Evolutionary conservation across 2,113 vertebrate genomes (phyloP).

Genomic region (Phainopepla nitens): DNA sequence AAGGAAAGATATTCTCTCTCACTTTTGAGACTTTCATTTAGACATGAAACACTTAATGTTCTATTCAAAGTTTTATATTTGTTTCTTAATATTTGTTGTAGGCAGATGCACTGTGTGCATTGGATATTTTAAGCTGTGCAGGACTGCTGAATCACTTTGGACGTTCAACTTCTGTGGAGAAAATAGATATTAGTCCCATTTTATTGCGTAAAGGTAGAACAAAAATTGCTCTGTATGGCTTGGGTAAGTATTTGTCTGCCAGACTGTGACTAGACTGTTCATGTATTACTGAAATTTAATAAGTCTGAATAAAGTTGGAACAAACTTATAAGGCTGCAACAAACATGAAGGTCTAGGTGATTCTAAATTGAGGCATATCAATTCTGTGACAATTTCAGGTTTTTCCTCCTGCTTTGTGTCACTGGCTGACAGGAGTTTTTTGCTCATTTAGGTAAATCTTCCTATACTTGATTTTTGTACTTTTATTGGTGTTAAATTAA

Average conservation of each 20-base stretch:
- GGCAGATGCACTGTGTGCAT: constrained; percentile 89
- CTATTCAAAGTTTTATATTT: neutral
- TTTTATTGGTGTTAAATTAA: neutral
- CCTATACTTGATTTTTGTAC: neutral
- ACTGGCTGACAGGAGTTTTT: neutral
- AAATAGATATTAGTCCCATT: constrained; percentile 90
- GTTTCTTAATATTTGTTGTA: constrained; percentile 50
- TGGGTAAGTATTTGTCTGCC: constrained; percentile 79
- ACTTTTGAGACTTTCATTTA: neutral
- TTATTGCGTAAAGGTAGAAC: constrained; percentile 90
- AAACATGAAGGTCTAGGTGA: neutral
- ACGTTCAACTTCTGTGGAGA: constrained; percentile 88
- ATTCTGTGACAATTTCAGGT: neutral
- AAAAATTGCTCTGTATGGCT: constrained; percentile 90
- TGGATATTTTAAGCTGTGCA: constrained; percentile 92
- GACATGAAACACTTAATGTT: neutral
- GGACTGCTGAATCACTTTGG: constrained; percentile 96
- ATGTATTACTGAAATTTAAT: neutral
- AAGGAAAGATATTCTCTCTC: neutral
- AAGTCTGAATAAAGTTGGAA: neutral
- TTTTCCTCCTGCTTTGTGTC: neutral
- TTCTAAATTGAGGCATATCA: neutral
- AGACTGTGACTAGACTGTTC: neutral
- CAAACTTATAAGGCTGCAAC: neutral
- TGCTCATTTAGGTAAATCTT: neutral